Percentiles rank a stretch among this genome's conserved stretches.
Conservation (phyloP, 2,113 vertebrate species). For the Centropristis striata region DNA sequence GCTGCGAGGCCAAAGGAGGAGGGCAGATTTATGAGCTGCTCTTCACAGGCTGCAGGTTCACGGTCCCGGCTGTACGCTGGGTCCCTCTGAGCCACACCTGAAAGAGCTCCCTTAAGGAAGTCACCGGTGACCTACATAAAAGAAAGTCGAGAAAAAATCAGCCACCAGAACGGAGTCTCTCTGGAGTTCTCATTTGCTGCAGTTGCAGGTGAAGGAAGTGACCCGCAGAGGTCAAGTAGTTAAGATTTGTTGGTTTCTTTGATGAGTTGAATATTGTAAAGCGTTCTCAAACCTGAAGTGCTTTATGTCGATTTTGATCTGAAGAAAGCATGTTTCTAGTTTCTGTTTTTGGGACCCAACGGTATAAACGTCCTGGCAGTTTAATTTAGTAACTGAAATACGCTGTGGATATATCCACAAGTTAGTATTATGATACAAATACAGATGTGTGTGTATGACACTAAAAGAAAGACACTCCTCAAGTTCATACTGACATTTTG, state of each 20-base stretch:
- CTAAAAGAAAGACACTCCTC: not conserved
- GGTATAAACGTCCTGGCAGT: not conserved
- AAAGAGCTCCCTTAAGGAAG: conserved; percentile 57
- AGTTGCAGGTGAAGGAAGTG: conserved; percentile 50
- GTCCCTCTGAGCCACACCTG: conserved; percentile 52
- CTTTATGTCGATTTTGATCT: not conserved
- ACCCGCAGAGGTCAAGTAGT: conserved; percentile 25
- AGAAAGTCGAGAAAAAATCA: conserved; percentile 44
- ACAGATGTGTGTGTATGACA: not conserved
- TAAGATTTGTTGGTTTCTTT: conserved; percentile 7
- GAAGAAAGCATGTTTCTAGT: not conserved
- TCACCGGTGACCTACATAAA: conserved; percentile 53
- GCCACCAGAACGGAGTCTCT: conserved; percentile 29
- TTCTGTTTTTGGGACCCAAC: not conserved
- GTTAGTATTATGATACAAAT: not conserved
- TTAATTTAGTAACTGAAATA: not conserved
- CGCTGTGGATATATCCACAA: not conserved
- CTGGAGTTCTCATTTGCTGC: conserved; percentile 62
- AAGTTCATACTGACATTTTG: conserved; percentile 15
- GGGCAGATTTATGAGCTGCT: conserved; percentile 67
- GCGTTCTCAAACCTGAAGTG: not conserved
- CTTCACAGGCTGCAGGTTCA: conserved; percentile 44
- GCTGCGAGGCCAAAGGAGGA: conserved; percentile 37
- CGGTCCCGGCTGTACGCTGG: conserved; percentile 2
- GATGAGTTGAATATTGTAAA: conserved; percentile 21